Conservation (phyloP, 2,113 vertebrate species). For the Oncorhynchus tshawytscha region DNA sequence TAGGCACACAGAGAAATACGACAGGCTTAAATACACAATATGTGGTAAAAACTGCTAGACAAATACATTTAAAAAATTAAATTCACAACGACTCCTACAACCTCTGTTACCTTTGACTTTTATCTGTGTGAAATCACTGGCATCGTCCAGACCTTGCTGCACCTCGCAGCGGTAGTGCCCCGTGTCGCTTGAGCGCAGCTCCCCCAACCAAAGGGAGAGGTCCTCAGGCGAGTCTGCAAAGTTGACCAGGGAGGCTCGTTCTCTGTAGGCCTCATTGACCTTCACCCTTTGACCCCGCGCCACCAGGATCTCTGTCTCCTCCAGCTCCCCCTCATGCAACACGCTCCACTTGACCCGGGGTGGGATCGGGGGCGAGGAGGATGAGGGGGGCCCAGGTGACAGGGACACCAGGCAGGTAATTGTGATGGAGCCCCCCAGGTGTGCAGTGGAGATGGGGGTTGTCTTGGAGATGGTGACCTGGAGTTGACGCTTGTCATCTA, state of each 20-base stretch:
- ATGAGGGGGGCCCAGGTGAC: constrained; percentile 11
- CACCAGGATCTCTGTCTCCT: constrained; percentile 88
- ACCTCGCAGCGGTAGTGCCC: constrained; percentile 92
- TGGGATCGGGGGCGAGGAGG: constrained; percentile 46
- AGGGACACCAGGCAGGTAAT: constrained; percentile 84
- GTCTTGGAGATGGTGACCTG: constrained; percentile 77
- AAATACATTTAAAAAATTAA: too few species aligned
- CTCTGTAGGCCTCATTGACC: constrained; percentile 82
- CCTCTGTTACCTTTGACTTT: constrained; percentile 83
- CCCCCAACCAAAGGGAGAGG: constrained; percentile 79
- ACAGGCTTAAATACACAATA: background rate
- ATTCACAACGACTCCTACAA: too few species aligned
- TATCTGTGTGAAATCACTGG: constrained; percentile 79
- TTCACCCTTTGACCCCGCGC: constrained; percentile 85
- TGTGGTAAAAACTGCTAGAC: background rate
- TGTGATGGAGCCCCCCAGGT: constrained; percentile 80
- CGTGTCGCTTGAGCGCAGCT: constrained; percentile 84
- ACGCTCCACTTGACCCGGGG: constrained; percentile 91
- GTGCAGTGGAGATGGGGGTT: constrained; percentile 58
- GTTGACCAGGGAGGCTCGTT: constrained; percentile 79
- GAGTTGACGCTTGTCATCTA: constrained; percentile 74
- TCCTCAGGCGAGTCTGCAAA: constrained; percentile 78
- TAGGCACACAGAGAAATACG: background rate
- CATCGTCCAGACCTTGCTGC: constrained; percentile 90
- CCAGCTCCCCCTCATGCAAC: constrained; percentile 79